phyloP scores from a whole-genome alignment of 2,888 invertebrate genomes.

The Trichopria drosophilae region DNA sequence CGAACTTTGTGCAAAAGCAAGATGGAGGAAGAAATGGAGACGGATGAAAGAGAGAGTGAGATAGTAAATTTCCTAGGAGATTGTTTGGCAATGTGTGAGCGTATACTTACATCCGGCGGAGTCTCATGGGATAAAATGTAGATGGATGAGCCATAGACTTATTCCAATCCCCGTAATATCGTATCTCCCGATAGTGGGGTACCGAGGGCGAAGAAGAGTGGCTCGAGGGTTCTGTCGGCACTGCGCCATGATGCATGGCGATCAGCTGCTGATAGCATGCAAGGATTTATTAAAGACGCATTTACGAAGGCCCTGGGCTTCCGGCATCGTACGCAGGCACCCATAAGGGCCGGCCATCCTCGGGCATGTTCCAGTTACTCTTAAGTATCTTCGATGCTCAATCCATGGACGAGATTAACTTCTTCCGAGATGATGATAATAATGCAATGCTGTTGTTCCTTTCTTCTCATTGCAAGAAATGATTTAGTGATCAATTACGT shows the following conservation, averaged over 20 bases:
- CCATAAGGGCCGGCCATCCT: too few species aligned
- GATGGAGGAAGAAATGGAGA: slow-evolving; percentile 25
- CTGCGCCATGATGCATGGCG: slow-evolving; percentile 51
- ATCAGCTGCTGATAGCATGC: slow-evolving; percentile 53
- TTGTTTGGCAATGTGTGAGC: slow-evolving; percentile 27
- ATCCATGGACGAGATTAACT: too few species aligned
- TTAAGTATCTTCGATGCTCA: too few species aligned
- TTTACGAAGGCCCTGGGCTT: slow-evolving; percentile 35
- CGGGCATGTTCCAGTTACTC: too few species aligned
- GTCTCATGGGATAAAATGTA: slow-evolving; percentile 54
- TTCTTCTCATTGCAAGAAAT: too few species aligned
- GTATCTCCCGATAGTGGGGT: slow-evolving; percentile 42
- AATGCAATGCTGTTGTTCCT: too few species aligned
- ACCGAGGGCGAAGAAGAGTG: slow-evolving; percentile 40
- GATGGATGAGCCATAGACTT: slow-evolving; percentile 58
- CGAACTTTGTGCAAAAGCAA: slow-evolving; percentile 19
- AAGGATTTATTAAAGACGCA: slow-evolving; percentile 52
- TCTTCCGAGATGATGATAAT: too few species aligned
- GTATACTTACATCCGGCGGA: slow-evolving; percentile 32
- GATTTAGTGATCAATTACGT: too few species aligned
- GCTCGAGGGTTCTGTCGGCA: slow-evolving; percentile 51
- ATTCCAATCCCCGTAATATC: slow-evolving; percentile 56
- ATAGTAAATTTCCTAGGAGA: slow-evolving; percentile 28
- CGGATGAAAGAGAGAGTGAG: slow-evolving; percentile 5
- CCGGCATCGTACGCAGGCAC: too few species aligned